Conservation (phyloP, 2,113 vertebrate genomes). For the Siniperca knerii region DNA sequence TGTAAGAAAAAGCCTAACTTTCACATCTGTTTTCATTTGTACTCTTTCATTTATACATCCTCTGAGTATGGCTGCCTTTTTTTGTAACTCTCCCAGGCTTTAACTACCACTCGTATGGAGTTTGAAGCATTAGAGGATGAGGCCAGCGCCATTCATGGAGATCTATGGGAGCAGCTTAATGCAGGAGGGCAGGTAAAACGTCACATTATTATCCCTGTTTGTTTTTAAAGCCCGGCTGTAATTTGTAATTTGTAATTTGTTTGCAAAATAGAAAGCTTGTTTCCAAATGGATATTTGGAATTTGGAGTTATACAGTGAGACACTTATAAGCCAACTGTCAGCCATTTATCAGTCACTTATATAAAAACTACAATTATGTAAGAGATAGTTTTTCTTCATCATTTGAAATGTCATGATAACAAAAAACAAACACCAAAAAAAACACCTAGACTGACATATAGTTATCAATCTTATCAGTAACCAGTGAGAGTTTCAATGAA, state of each 20-base stretch:
- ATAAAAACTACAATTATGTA: background rate
- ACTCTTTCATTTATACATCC: background rate
- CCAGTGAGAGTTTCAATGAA: background rate
- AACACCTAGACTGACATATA: background rate
- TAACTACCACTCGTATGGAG: constrained; percentile 90
- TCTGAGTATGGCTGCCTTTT: background rate
- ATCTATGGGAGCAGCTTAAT: constrained; percentile 97
- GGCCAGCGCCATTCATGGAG: constrained; percentile 92
- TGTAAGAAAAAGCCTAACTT: background rate
- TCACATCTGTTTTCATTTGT: background rate
- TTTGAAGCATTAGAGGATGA: constrained; percentile 94
- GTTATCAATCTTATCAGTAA: background rate
- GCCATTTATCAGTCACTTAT: background rate
- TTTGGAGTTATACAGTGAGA: background rate
- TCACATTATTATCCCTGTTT: background rate
- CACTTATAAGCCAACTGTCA: too few relatives aligned
- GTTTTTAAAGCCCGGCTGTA: background rate
- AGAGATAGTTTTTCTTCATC: background rate
- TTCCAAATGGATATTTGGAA: background rate
- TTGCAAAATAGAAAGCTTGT: background rate
- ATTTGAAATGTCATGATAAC: background rate
- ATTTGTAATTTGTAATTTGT: background rate
- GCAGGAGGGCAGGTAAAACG: constrained; percentile 90
- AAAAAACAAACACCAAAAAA: background rate
- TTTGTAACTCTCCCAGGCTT: constrained; percentile 77